phyloP scores from a whole-genome alignment of 2,113 vertebrate species.

The Phalacrocorax brasilianus region DNA sequence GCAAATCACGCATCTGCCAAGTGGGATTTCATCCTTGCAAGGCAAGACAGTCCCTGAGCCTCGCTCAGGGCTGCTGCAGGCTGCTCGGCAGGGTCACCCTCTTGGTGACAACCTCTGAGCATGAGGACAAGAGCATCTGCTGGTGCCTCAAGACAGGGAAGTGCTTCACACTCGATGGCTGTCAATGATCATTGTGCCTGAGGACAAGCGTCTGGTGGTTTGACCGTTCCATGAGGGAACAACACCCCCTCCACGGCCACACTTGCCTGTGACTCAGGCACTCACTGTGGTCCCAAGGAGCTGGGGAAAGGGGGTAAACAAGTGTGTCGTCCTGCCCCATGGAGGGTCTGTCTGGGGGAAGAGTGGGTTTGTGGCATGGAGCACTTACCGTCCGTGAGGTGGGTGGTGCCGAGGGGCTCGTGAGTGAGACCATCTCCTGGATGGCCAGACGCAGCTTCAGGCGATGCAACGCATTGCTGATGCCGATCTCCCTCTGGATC shows the following conservation, averaged over 20 bases:
- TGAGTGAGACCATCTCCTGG: constrained; percentile 97
- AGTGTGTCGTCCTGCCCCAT: rapidly evolving
- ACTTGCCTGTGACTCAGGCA: not conserved
- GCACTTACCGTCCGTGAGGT: constrained; percentile 85
- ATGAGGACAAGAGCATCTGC: not conserved
- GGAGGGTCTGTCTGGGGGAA: not conserved
- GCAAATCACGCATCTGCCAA: not conserved
- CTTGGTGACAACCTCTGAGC: not conserved
- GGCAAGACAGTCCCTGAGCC: not conserved
- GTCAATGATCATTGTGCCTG: not conserved
- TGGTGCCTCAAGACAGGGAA: not conserved
- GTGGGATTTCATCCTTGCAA: not conserved
- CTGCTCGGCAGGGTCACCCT: not conserved
- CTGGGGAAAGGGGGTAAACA: not conserved
- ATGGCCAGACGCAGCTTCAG: constrained; percentile 96
- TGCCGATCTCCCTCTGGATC: constrained; percentile 97
- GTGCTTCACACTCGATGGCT: not conserved
- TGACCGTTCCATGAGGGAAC: not conserved
- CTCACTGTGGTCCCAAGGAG: not conserved
- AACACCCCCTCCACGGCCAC: rapidly evolving
- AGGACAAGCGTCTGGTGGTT: not conserved
- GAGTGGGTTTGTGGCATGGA: not conserved
- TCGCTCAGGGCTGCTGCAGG: not conserved
- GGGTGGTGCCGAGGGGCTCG: constrained; percentile 92
- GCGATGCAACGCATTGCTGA: constrained; percentile 94